These are phyloP conservation scores for Choristoneura rosaceana DNA, from an alignment of 2,888 invertebrate species.

Conservation along the genomic window DNA sequence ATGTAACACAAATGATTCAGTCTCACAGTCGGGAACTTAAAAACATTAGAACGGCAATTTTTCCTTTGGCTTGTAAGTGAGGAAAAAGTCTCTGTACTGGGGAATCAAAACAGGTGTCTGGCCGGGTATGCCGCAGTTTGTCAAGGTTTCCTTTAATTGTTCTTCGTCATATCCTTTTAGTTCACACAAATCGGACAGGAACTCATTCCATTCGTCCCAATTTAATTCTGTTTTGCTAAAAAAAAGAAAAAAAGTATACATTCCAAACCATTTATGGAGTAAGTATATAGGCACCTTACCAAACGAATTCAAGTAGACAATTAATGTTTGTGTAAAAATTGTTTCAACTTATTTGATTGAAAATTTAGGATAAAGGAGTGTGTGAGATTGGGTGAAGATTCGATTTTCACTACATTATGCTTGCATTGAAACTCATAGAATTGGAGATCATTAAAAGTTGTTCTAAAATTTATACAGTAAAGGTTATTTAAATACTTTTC, in stretches of 20 bases:
- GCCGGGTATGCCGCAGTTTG: conserved; percentile 71
- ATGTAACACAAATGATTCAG: neutral
- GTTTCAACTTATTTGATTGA: too few relatives aligned
- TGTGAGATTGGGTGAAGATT: too few relatives aligned
- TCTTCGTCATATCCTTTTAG: conserved; percentile 57
- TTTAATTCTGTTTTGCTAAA: conserved; percentile 69
- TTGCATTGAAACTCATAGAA: too few relatives aligned
- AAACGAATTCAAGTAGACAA: too few relatives aligned
- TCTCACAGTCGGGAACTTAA: neutral
- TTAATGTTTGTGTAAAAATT: too few relatives aligned
- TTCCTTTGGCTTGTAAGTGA: conserved; percentile 63
- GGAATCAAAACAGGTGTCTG: conserved; percentile 60
- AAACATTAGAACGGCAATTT: conserved; percentile 46
- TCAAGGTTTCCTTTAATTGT: conserved; percentile 54
- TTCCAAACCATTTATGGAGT: neutral
- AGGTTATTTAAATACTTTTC: too few relatives aligned
- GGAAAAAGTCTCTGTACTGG: conserved; percentile 65
- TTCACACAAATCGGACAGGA: conserved; percentile 61
- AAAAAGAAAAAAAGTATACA: conserved; percentile 39
- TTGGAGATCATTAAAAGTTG: too few relatives aligned
- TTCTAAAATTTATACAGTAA: too few relatives aligned
- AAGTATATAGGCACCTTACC: too few relatives aligned
- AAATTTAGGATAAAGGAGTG: too few relatives aligned
- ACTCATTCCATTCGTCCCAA: conserved; percentile 67
- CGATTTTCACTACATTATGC: too few relatives aligned